A percentile compares a stretch with the other conserved stretches of the same genome.
Evolutionary conservation across 2,797 vertebrate species (phyloP).

Genomic region (Myotis myotis): DNA sequence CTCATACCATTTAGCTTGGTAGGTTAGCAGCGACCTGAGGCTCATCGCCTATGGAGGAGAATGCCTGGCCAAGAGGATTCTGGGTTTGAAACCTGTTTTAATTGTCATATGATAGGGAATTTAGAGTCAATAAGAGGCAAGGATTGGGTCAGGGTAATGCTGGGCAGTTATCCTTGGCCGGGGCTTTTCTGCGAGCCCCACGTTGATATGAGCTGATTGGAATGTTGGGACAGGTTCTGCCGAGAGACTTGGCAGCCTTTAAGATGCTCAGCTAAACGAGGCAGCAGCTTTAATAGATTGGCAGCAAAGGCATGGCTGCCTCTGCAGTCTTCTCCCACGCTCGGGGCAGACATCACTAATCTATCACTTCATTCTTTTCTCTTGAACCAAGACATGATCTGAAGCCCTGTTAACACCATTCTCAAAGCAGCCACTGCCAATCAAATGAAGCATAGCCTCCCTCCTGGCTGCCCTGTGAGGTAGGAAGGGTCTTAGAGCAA

Average conservation of each 20-base stretch:
- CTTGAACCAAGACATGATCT: neutral
- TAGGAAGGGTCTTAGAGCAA: neutral
- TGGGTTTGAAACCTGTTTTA: slow-evolving; percentile 13
- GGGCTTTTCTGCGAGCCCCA: neutral
- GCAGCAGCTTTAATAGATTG: neutral
- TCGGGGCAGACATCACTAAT: neutral
- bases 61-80: neutral
- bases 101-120: neutral
- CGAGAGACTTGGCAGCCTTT: neutral
- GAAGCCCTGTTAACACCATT: neutral
- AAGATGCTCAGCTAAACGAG: neutral
- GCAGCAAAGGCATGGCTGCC: neutral
- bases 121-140: neutral
- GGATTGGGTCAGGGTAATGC: neutral
- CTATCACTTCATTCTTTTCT: neutral
- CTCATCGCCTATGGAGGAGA: neutral
- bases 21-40: neutral
- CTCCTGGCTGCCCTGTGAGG: neutral
- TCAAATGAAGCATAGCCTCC: neutral
- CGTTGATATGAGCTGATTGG: neutral
- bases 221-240: neutral
- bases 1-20: neutral
- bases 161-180: neutral
- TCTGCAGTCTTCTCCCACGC: neutral
- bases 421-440: neutral